Evolutionary conservation across 2,797 vertebrate species (phyloP).

Genomic region (Rallus crepitans): DNA sequence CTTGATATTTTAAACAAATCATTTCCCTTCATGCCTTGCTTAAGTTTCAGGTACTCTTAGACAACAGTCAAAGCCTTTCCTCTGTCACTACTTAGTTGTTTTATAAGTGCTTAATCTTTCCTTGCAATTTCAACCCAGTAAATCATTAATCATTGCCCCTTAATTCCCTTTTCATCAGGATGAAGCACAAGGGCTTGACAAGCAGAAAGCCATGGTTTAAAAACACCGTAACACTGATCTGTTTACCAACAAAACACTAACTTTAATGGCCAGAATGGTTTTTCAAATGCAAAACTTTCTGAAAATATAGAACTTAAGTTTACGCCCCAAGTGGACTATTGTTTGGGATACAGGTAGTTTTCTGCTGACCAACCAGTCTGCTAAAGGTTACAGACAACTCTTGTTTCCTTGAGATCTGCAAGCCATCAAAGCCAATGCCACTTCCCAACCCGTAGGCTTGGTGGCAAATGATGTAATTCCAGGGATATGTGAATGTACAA

Average conservation of each 20-base stretch:
- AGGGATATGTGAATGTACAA: not conserved
- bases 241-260: not conserved
- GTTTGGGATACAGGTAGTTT: not conserved
- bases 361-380: not conserved
- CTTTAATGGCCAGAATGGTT: not conserved
- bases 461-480: not conserved
- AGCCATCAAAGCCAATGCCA: not conserved
- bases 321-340: not conserved
- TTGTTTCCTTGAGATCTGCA: not conserved
- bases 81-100: not conserved
- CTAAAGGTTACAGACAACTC: not conserved
- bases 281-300: not conserved
- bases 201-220: not conserved
- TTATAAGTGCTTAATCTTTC: not conserved
- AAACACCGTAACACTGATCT: not conserved
- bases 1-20: not conserved
- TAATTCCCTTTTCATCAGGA: not conserved
- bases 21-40: not conserved
- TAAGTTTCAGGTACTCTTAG: not conserved
- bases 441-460: not conserved
- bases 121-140: not conserved
- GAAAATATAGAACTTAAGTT: not conserved
- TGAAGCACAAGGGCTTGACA: not conserved
- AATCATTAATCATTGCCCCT: not conserved
- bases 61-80: not conserved